These are phyloP conservation scores for Troglohyphantes excavatus DNA, from an alignment of 2,888 invertebrate genomes.

Conservation along the genomic window DNA sequence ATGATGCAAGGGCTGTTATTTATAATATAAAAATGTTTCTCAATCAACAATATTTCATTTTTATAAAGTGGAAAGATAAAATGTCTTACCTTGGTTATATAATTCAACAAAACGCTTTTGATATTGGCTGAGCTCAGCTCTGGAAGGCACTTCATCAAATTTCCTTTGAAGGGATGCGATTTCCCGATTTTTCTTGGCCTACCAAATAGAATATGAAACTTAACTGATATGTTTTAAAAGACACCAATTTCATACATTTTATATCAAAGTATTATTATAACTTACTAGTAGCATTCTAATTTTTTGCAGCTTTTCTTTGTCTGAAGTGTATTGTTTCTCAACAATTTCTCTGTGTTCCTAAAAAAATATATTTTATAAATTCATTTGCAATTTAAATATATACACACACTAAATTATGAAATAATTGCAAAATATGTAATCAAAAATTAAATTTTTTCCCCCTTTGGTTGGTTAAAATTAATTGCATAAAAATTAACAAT, in stretches of 20 bases:
- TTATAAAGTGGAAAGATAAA: conserved; percentile 80
- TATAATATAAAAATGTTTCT: too few species aligned
- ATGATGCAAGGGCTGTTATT: too few species aligned
- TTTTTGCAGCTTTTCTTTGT: conserved; percentile 83
- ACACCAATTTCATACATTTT: neutral
- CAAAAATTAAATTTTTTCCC: too few species aligned
- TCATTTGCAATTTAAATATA: neutral
- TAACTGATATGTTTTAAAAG: neutral
- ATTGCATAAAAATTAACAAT: too few species aligned
- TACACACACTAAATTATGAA: neutral
- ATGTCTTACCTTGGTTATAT: conserved; percentile 88
- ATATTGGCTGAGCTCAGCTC: conserved; percentile 96
- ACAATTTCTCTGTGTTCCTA: conserved; percentile 82
- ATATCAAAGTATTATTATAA: neutral
- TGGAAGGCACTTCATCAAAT: conserved; percentile 95
- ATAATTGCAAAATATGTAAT: conserved; percentile 4
- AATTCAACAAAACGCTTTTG: conserved; percentile 97
- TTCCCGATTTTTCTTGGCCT: conserved; percentile 89
- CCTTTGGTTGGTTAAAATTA: too few species aligned
- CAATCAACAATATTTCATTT: too few species aligned
- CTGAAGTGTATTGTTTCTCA: conserved; percentile 82
- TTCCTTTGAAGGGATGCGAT: conserved; percentile 91
- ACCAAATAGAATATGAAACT: conserved; percentile 63
- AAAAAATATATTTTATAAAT: conserved; percentile 38
- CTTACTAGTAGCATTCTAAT: conserved; percentile 82